Base-by-base conservation (phyloP, 64 coral and sea anemone species). In the Montipora sp. region DNA sequence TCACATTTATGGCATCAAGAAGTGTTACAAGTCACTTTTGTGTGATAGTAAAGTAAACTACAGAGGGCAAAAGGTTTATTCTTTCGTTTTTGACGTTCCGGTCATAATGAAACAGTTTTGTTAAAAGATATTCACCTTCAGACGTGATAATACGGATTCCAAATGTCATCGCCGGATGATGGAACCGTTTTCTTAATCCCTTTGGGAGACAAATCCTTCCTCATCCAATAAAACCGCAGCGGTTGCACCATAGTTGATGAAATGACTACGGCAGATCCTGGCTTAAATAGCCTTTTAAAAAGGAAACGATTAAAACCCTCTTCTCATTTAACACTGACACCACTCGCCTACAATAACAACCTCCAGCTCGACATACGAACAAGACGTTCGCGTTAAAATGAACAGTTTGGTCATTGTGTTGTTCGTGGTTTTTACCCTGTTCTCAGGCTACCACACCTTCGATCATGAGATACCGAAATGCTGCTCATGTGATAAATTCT, bases 251-350 rank as follows among this genome's bases (percentile, higher is more conserved):
- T 8, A 83, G 27, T 59, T n/a, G 82, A 71, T 85, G 82, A 85
- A 70, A 85, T 71, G 63, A 50, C 65, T 20, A 71, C 48, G 45
- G 65, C 82, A 85, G 63, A 19, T 85, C 43, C 47, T 23, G 82
- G 44, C 16, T 65, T 49, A 69, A 85, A 71, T 50, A 16, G 61
- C 15, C 14, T 72, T 85, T 85, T 36, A 36, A 71, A 85, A 85
- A 85, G 82, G 63, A 11, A 19, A 2, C 63, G 47, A 49, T 48
- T 85, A 70, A 71, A 8, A 5, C 66, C 82, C 43, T 4, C 45
- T 72, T 21, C 9, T 85, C 82, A 85, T 47, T 85, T 49, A 82
- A 71, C 80, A 67, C 82, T 21, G 82, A 50, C 66, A 85, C 80
- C 15, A 65, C 5, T n/a, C 19, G 8, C 68, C 5, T 18, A 71